phyloP scores from a whole-genome alignment of 53 echinoderm and acorn worm species.

The Antedon mediterranea region DNA sequence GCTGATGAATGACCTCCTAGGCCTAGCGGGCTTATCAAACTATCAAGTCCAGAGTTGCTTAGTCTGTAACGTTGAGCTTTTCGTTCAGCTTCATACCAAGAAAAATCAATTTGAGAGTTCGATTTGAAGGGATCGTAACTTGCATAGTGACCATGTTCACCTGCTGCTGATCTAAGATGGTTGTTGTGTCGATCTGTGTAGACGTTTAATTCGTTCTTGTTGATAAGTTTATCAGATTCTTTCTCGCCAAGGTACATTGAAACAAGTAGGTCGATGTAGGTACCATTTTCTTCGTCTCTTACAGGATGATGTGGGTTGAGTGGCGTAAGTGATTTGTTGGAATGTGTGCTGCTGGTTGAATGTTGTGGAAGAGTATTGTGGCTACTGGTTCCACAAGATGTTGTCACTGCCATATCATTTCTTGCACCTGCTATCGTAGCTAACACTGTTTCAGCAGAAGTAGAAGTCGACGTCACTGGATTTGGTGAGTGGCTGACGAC shows the following conservation, averaged over 20 bases:
- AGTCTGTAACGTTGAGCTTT: slow-evolving; percentile 12
- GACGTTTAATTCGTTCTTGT: slow-evolving; percentile 79
- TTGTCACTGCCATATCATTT: not conserved
- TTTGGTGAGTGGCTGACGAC: not conserved
- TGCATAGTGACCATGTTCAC: slow-evolving; percentile 12
- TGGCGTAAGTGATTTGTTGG: not conserved
- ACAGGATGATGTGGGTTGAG: not conserved
- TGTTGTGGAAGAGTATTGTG: slow-evolving; percentile 28
- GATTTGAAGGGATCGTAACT: slow-evolving; percentile 12
- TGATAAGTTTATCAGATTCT: slow-evolving; percentile 64
- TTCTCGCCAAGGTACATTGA: slow-evolving; percentile 78
- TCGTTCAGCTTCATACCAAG: slow-evolving; percentile 29
- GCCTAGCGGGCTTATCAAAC: slow-evolving; percentile 32
- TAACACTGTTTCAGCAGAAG: not conserved
- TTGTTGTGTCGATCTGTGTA: slow-evolving; percentile 47
- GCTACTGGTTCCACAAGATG: not conserved
- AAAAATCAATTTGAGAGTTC: slow-evolving; percentile 24
- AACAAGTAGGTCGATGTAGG: slow-evolving; percentile 73
- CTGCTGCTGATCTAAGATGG: slow-evolving; percentile 3
- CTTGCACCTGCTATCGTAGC: no score
- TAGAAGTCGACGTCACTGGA: slow-evolving; percentile 1
- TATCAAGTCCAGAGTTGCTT: not conserved
- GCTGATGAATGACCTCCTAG: slow-evolving; percentile 13
- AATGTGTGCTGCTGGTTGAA: slow-evolving; percentile 2
- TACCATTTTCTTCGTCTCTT: slow-evolving; percentile 41